Base-by-base conservation (phyloP, 2,888 invertebrate genomes). In the Noctua janthina region DNA sequence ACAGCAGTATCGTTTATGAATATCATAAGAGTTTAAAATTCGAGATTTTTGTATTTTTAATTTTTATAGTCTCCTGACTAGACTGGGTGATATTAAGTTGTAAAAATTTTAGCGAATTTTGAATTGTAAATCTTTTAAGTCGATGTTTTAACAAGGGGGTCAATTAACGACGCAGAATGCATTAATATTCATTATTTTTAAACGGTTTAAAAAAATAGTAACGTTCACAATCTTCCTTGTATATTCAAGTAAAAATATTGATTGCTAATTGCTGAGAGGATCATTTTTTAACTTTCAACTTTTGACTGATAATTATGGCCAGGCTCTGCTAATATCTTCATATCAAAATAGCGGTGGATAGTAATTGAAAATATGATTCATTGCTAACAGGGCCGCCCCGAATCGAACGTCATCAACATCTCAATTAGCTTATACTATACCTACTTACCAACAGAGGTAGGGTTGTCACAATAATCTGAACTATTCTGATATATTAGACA, bases 321-420 rank as follows among this genome's bases (percentile, higher is more conserved):
- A 51, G 51, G 15, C 5, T 77, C 8, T 70, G 17, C 59, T 88
- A 79, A 88, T 84, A 86, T 81, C 83, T 87, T 78, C 75, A 86
- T 87, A 88, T 83, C 84, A 84, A 82, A 90, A 88, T 83, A 90
- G 13, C 62, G 54, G 43, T 74, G 71, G 72, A 66, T 82, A 67
- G 76, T 86, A 85, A 90, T 87, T 89, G 87, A 89, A 90, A 81
- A 80, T 43, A 76, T 89, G 82, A 90, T 89, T 87, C 79, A 89
- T 89, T 82, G 62, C 66, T 62, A 73, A 67, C 67, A 84, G 62
- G 59, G 75, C 74, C 87, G 82, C 82, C 82, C 78, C 74, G 62
- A 88, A 85, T 68, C 23, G 62, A 88, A 68, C 76, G 49, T 82
- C 80, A 76, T 78, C 46, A 62, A 89, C 76, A 67, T 85, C 88